Conservation (phyloP, 2,888 invertebrate genomes). For the Thymelicus lineola region DNA sequence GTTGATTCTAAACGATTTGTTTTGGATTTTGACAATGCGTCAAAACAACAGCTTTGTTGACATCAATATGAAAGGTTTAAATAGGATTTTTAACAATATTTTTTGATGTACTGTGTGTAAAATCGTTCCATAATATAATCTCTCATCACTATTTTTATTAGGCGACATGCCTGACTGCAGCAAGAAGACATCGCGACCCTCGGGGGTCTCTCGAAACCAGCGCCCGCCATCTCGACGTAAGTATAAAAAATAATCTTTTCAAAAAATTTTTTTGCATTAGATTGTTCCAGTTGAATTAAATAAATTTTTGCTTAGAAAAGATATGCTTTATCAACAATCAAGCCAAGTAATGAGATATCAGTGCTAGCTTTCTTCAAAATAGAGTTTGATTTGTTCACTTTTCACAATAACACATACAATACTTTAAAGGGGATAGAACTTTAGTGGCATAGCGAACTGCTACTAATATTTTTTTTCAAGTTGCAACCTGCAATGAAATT, state of each 20-base stretch:
- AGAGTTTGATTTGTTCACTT: not conserved
- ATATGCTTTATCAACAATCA: not conserved
- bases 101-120: too few species aligned
- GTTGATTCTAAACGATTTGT: too few species aligned
- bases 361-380: not conserved
- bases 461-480: too few species aligned
- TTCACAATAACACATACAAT: not conserved
- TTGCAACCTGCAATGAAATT: too few species aligned
- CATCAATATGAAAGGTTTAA: too few species aligned
- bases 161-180: slow-evolving; percentile 26
- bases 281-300: not conserved
- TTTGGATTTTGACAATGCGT: too few species aligned
- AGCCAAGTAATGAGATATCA: not conserved
- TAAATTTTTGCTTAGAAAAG: slow-evolving; percentile 3
- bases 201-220: slow-evolving; percentile 5
- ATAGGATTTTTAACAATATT: too few species aligned
- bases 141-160: not conserved
- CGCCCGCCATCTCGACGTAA: slow-evolving; percentile 13
- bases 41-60: too few species aligned
- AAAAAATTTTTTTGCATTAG: not conserved
- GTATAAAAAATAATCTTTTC: slow-evolving; percentile 1
- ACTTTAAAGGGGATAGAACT: not conserved
- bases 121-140: too few species aligned
- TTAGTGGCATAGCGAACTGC: too few species aligned
- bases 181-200: slow-evolving; percentile 10